A percentile compares a stretch with the other conserved stretches of the same genome.
phyloP scores from a whole-genome alignment of 2,797 vertebrate genomes.

The Pachyuromys duprasi region DNA sequence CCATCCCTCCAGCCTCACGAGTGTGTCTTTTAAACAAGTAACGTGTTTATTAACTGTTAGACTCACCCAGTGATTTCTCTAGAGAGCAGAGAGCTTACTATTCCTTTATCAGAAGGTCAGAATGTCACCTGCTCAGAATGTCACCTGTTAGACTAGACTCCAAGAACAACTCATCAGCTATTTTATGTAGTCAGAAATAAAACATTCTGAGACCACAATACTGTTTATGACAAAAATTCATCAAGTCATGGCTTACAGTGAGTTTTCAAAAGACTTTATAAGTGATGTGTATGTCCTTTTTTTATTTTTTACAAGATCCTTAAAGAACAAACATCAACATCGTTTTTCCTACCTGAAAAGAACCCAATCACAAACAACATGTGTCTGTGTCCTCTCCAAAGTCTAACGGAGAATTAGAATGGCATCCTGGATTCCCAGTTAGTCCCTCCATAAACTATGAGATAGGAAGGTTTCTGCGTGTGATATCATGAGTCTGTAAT shows the following conservation, averaged over 20 bases:
- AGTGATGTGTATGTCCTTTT: background rate
- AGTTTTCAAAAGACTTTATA: slow-evolving; percentile 26
- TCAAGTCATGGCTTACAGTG: background rate
- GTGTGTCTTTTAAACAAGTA: background rate
- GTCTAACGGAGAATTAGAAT: background rate
- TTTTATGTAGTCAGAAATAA: slow-evolving; percentile 8
- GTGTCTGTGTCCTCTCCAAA: background rate
- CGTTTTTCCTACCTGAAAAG: background rate
- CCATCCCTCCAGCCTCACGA: background rate
- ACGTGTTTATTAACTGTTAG: background rate
- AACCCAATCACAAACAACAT: background rate
- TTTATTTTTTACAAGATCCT: background rate
- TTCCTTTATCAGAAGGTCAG: background rate
- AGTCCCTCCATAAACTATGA: background rate
- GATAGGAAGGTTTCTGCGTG: background rate
- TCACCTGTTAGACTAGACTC: background rate
- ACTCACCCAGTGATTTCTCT: background rate
- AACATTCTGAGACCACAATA: background rate
- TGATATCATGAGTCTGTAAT: background rate
- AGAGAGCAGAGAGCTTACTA: slow-evolving; percentile 18
- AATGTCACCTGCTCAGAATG: background rate
- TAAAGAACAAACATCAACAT: background rate
- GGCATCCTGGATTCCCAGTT: background rate
- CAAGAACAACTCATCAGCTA: background rate
- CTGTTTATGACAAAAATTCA: slow-evolving; percentile 43